A percentile compares a stretch with the other conserved stretches of the same genome.
Evolutionary conservation across 1,140 invertebrate species (phyloP).

Genomic region (Pogonognathellus flavescens): DNA sequence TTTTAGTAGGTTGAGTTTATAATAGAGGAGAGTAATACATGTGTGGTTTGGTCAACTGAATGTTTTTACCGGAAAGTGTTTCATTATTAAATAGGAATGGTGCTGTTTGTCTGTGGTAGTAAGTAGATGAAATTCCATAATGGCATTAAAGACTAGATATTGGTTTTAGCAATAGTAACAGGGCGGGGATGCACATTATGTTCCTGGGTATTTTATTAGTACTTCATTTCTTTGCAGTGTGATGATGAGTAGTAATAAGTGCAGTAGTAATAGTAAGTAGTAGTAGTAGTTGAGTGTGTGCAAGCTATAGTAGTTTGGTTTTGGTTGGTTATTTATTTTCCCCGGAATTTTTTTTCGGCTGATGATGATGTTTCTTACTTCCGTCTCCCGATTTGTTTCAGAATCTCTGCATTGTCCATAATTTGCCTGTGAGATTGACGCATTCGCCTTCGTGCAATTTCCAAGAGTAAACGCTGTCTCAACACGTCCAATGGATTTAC

Average conservation of each 20-base stretch:
- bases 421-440: constrained; percentile 68
- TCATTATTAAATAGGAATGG: neutral
- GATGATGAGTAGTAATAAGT: no score
- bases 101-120: neutral
- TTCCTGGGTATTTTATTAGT: no score
- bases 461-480: constrained; percentile 68
- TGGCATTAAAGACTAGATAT: constrained; percentile 25
- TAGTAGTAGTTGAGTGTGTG: no score
- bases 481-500: constrained; percentile 68
- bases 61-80: no score
- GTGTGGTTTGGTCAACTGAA: no score
- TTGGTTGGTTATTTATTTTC: neutral
- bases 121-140: constrained; percentile 2
- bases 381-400: constrained; percentile 68
- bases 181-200: no score
- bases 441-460: constrained; percentile 67
- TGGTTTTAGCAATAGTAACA: neutral
- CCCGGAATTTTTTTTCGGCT: neutral
- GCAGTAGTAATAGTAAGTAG: no score
- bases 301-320: no score
- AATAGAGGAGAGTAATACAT: no score
- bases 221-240: no score
- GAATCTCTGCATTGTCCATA: constrained; percentile 67
- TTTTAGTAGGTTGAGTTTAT: no score
- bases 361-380: constrained; percentile 21